Percentiles rank a stretch among this genome's conserved stretches.
phyloP scores from a whole-genome alignment of 1,140 invertebrate species.

The Nautilus pompilius region DNA sequence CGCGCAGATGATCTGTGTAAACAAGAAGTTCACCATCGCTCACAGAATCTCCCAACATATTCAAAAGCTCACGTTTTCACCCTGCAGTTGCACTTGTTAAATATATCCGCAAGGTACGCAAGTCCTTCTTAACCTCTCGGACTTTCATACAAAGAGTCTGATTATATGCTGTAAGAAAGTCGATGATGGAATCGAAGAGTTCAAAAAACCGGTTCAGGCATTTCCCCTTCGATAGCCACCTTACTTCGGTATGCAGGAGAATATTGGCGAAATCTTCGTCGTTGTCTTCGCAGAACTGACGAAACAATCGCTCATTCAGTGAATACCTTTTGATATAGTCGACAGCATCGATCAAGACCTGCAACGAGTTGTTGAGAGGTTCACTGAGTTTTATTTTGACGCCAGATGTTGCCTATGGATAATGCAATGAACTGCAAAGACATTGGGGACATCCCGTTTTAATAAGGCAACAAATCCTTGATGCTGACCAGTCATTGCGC shows the following conservation, averaged over 20 bases:
- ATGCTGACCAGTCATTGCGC: neutral
- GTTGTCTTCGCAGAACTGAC: neutral
- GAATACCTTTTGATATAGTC: neutral
- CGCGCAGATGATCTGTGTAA: too few relatives aligned
- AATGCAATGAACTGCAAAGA: neutral
- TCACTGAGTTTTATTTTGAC: neutral
- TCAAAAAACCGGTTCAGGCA: neutral
- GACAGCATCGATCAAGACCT: neutral
- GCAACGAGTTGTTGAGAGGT: neutral
- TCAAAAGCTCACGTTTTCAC: too few relatives aligned
- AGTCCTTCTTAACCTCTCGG: too few relatives aligned
- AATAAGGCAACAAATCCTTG: neutral
- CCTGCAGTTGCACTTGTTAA: too few relatives aligned
- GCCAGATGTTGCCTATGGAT: neutral
- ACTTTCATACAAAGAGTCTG: too few relatives aligned
- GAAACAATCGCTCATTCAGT: neutral
- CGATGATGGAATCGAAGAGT: neutral
- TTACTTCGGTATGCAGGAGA: neutral
- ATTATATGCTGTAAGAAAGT: too few relatives aligned
- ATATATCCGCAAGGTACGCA: too few relatives aligned
- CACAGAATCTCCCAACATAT: too few relatives aligned
- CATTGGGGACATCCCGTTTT: neutral
- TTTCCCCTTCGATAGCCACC: neutral
- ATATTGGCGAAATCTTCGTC: neutral
- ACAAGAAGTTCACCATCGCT: too few relatives aligned